Evolutionary conservation across 1,140 invertebrate species (phyloP).

Genomic region (Nixonia krombeini): DNA sequence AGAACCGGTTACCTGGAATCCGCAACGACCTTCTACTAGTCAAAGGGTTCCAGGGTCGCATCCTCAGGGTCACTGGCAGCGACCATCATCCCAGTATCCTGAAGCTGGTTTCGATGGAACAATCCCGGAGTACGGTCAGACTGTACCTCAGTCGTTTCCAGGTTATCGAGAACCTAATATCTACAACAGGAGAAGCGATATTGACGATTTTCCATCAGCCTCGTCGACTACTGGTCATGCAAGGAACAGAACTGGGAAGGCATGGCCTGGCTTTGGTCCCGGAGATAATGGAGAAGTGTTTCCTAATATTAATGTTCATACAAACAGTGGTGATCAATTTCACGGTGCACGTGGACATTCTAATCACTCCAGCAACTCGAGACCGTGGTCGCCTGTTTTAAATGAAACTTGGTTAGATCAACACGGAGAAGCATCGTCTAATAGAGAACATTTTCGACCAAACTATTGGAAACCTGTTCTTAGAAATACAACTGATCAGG

Average conservation of each 20-base stretch:
- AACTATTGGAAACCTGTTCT: too few relatives aligned
- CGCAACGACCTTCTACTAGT: too few relatives aligned
- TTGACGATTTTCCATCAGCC: neutral
- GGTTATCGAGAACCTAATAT: conserved; percentile 20
- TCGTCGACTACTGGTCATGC: neutral
- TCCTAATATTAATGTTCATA: conserved; percentile 27
- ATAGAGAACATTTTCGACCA: too few relatives aligned
- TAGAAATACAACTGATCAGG: too few relatives aligned
- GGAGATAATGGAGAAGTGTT: neutral
- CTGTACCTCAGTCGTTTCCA: conserved; percentile 1
- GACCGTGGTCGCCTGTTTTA: conserved; percentile 11
- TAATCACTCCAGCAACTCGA: conserved; percentile 12
- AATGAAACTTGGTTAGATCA: neutral
- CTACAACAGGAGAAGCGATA: conserved; percentile 11
- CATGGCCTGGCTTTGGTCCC: conserved; percentile 4
- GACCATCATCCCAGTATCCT: conserved; percentile 1
- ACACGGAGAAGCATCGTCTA: too few relatives aligned
- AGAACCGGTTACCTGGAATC: neutral
- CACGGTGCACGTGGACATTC: conserved; percentile 18
- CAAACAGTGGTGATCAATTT: conserved; percentile 18
- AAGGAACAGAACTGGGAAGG: conserved; percentile 8
- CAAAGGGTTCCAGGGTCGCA: too few relatives aligned
- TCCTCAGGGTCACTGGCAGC: too few relatives aligned
- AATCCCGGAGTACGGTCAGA: too few relatives aligned
- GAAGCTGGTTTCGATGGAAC: too few relatives aligned